phyloP scores from a whole-genome alignment of 2,113 vertebrate species.

The Chrysochloris asiatica region DNA sequence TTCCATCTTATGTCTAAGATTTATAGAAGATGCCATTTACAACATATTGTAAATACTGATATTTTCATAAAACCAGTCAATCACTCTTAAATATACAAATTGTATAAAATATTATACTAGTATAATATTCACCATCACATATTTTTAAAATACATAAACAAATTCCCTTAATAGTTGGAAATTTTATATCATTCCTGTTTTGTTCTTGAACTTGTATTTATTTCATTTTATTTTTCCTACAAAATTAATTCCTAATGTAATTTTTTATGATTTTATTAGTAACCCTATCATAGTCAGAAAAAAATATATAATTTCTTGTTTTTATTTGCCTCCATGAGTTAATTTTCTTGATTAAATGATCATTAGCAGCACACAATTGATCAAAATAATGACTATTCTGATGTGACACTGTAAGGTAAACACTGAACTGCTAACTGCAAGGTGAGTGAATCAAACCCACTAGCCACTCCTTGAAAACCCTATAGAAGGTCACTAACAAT shows the following conservation, averaged over 20 bases:
- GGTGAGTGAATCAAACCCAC: too few relatives aligned
- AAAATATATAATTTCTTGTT: neutral
- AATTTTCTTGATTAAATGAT: neutral
- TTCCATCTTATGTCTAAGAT: neutral
- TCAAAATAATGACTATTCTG: constrained; percentile 11
- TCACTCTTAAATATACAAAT: neutral
- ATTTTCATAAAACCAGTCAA: constrained; percentile 21
- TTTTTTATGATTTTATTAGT: neutral
- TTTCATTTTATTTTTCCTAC: neutral
- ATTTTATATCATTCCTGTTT: neutral
- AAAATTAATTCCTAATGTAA: neutral
- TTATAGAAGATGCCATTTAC: neutral
- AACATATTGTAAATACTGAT: neutral
- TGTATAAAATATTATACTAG: neutral
- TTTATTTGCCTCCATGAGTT: neutral
- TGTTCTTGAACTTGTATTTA: neutral
- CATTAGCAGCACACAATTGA: neutral
- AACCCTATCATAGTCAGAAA: neutral
- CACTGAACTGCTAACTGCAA: too few relatives aligned
- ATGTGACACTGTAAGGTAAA: too few relatives aligned
- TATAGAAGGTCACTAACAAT: too few relatives aligned
- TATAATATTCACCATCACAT: neutral
- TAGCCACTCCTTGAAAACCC: too few relatives aligned
- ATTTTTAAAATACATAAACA: neutral
- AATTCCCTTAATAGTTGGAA: neutral